These are phyloP conservation scores for Acanthurus tractus DNA, from an alignment of 2,797 vertebrate genomes.

Conservation along the genomic window DNA sequence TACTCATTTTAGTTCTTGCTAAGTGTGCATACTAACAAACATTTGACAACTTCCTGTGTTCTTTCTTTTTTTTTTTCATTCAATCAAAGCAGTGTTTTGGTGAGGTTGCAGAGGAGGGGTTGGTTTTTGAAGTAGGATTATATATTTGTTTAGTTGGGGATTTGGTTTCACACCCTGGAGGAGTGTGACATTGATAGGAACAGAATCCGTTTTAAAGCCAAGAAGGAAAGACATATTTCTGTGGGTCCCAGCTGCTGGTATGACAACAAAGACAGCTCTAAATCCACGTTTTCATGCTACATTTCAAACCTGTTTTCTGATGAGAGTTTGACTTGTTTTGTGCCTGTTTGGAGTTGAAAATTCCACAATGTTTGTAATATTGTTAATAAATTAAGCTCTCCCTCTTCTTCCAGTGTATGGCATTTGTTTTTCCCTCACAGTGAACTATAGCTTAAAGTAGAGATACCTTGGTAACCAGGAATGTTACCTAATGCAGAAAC, in stretches of 20 bases:
- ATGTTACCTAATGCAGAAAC: too few relatives aligned
- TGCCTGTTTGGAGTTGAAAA: constrained; percentile 76
- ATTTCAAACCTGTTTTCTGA: constrained; percentile 36
- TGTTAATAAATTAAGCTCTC: constrained; percentile 85
- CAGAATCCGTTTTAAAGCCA: constrained; percentile 39
- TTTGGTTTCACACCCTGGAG: constrained; percentile 32
- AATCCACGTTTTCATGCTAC: constrained; percentile 30
- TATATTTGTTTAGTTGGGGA: constrained; percentile 32
- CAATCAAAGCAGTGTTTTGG: constrained; percentile 51
- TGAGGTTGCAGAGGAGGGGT: constrained; percentile 9
- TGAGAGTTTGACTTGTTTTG: constrained; percentile 55
- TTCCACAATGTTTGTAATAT: constrained; percentile 78
- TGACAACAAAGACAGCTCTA: constrained; percentile 39
- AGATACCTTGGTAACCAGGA: too few relatives aligned
- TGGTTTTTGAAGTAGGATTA: constrained; percentile 29
- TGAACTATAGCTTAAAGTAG: too few relatives aligned
- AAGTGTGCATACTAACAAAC: constrained; percentile 23
- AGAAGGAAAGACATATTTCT: constrained; percentile 37
- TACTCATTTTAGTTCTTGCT: constrained; percentile 33
- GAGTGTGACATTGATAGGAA: constrained; percentile 25
- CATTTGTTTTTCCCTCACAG: background rate
- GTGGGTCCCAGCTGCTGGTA: constrained; percentile 12
- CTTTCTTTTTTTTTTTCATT: constrained; percentile 34
- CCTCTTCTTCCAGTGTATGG: constrained; percentile 31
- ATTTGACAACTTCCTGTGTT: constrained; percentile 26